Conservation (phyloP, 2,888 invertebrate genomes). For the Apodemia zela region DNA sequence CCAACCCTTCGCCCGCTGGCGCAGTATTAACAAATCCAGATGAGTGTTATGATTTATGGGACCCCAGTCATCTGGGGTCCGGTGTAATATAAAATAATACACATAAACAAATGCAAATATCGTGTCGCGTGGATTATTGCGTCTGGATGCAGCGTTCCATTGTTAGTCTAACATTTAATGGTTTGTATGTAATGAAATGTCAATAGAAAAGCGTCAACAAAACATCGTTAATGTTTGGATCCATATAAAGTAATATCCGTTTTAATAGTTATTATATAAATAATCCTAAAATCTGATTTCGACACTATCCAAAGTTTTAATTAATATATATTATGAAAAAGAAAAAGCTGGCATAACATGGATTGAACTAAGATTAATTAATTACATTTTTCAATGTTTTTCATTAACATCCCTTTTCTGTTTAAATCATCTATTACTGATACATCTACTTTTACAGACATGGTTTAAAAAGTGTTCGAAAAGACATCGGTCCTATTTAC, state of each 20-base stretch:
- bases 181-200: slow-evolving; percentile 16
- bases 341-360: no score
- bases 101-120: slow-evolving; percentile 59
- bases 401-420: no score
- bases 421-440: no score
- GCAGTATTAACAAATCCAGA: slow-evolving; percentile 66
- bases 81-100: slow-evolving; percentile 54
- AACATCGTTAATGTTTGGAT: background rate
- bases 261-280: background rate
- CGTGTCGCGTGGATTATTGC: slow-evolving; percentile 38
- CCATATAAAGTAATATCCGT: background rate
- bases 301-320: no score
- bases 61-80: slow-evolving; percentile 51
- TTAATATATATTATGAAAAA: no score
- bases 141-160: slow-evolving; percentile 22
- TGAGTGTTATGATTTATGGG: slow-evolving; percentile 69
- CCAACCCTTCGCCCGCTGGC: slow-evolving; percentile 46
- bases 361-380: no score
- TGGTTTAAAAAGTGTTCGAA: no score
- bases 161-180: slow-evolving; percentile 16
- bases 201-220: slow-evolving; percentile 15
- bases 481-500: no score
- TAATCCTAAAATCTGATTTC: no score
- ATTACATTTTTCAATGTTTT: no score
- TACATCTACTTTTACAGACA: no score